Base-by-base conservation (phyloP, 2,797 vertebrate genomes). In the Bryconaethiops microstoma region DNA sequence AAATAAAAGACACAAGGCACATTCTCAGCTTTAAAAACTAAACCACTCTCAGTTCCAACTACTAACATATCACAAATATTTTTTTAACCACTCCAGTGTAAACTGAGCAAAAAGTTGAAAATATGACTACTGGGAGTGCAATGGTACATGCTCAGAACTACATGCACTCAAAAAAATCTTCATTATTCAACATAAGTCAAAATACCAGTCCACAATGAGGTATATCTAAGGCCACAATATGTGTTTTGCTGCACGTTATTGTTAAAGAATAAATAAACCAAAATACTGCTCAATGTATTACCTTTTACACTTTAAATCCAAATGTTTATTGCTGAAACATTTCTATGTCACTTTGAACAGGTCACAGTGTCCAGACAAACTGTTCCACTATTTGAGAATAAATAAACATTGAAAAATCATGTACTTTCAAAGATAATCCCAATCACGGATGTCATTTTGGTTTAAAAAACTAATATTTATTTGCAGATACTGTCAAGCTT, bases 161-260 rank as follows among this genome's bases (percentile, higher is more conserved):
- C 75, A 77, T 76, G 50, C 62, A 57, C 40, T 50, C 8, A 5
- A 10, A 45, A 68, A 21, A 42, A 48, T 71, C 55, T 23, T 35
- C 12, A 65, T 55, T 54, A 25, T 5, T 60, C 21, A 59, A 35
- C 69, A 35, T 45, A 78, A 77, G 25, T 68, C 40, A 29, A 70
- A 73, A 60, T 39, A 55, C 69, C 21, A 65, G 9, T 63, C 13
- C 45, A 62, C 10, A 52, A 48, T 39, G 62, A 74, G 45, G 63
- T 82, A 67, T 29, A 7, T 48, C 48, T 78, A 80, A 83, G 59
- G 82, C 78, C 74, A 77, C 74, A 67, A 74, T 25, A 35, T 75
- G 77, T 74, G 68, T 69, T 63, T 29, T 35, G 16, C n/a, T 23
- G 12, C 45, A 65, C 48, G 55, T 35, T 35, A 35, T 35, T 55